These are phyloP conservation scores for Pelecanus crispus DNA, from an alignment of 2,113 vertebrate species.

Conservation along the genomic window DNA sequence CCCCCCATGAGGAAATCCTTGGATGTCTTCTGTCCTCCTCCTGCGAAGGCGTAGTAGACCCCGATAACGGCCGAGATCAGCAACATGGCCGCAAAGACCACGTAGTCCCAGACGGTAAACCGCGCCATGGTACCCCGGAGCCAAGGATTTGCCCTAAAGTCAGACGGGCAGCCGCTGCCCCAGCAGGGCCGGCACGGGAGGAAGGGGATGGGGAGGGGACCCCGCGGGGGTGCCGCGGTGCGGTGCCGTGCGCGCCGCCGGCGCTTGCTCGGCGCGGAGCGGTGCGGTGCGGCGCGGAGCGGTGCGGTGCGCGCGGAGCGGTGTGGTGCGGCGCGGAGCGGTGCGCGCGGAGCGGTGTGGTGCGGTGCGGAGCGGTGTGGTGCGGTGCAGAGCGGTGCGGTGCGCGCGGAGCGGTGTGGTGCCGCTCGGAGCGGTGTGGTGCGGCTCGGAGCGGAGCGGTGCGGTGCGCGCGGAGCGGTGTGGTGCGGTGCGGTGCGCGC, in stretches of 20 bases:
- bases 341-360: no score
- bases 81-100: conserved; percentile 87
- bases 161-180: neutral
- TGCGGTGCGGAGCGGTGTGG: neutral
- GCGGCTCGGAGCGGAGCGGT: neutral
- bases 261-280: neutral
- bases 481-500: no score
- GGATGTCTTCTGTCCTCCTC: conserved; percentile 72
- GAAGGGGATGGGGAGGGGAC: neutral
- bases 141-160: neutral
- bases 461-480: no score
- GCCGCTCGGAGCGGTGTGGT: no score
- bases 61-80: conserved; percentile 85
- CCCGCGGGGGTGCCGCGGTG: fast-evolving
- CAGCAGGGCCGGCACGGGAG: neutral
- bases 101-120: conserved; percentile 86
- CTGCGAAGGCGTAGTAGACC: conserved; percentile 82
- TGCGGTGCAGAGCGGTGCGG: no score
- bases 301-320: no score
- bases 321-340: neutral
- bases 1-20: conserved; percentile 87
- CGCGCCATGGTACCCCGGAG: neutral
- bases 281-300: no score
- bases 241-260: neutral
- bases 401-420: no score